Conservation (phyloP, 2,797 vertebrate genomes). For the Prunella strophiata region DNA sequence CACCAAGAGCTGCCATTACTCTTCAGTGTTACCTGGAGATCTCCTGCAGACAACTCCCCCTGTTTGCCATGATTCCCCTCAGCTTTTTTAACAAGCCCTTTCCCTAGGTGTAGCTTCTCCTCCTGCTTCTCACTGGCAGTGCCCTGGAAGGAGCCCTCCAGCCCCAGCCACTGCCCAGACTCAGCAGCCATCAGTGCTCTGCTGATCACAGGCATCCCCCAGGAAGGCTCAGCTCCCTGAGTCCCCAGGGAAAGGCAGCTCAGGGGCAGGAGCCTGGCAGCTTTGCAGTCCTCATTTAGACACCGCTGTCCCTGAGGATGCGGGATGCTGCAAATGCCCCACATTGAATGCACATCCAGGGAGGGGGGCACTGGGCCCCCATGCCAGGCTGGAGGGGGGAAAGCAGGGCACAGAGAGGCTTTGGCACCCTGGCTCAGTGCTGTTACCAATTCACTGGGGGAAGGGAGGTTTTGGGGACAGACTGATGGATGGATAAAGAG, state of each 20-base stretch:
- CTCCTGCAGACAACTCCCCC: neutral
- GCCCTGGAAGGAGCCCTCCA: neutral
- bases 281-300: neutral
- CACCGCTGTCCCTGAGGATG: neutral
- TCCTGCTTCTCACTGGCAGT: neutral
- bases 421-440: fast-evolving
- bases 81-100: neutral
- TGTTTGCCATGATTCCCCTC: fast-evolving
- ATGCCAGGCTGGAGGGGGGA: neutral
- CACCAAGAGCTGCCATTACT: neutral
- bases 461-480: neutral
- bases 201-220: neutral
- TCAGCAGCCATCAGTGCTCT: fast-evolving
- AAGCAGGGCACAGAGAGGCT: neutral
- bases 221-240: neutral
- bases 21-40: neutral
- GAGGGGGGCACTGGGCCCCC: neutral
- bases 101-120: neutral
- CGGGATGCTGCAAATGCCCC: neutral
- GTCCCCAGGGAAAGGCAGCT: neutral
- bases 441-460: neutral
- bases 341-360: fast-evolving
- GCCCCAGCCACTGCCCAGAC: neutral
- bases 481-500: neutral
- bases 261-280: neutral